These are phyloP conservation scores for Ophioninae sp. DNA, from an alignment of 2,888 invertebrate genomes.

Conservation along the genomic window DNA sequence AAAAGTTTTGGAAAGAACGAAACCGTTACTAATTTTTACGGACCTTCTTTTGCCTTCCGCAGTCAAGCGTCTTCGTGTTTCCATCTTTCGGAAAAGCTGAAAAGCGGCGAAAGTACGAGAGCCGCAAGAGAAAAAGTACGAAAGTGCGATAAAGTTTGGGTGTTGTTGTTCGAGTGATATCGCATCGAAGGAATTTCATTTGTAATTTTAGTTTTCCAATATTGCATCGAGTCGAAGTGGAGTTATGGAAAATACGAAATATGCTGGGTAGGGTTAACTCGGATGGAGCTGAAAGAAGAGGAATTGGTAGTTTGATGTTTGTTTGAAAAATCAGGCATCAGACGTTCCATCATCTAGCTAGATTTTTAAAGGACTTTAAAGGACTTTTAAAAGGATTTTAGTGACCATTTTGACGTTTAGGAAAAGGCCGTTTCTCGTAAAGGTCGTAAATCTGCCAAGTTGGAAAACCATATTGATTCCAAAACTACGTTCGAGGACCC, in stretches of 20 bases:
- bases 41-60: constrained; percentile 32
- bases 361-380: too few species aligned
- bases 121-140: background rate
- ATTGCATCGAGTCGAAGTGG: constrained; percentile 17
- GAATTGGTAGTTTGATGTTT: background rate
- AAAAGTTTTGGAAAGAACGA: constrained; percentile 28
- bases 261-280: constrained; percentile 4
- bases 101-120: background rate
- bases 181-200: constrained; percentile 32
- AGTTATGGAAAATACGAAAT: too few species aligned
- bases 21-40: constrained; percentile 33
- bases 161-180: constrained; percentile 17
- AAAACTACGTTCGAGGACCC: background rate
- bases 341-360: too few species aligned
- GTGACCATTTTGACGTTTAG: background rate
- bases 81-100: background rate
- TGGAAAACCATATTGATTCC: background rate
- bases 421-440: background rate
- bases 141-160: constrained; percentile 33
- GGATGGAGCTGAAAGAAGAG: constrained; percentile 29
- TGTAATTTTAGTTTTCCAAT: constrained; percentile 11
- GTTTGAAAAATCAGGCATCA: too few species aligned
- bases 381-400: background rate
- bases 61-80: constrained; percentile 1
- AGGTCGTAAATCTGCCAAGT: background rate